Evolutionary conservation across 2,888 invertebrate species (phyloP).

Genomic region (Sinopyrophorus schimmeli): DNA sequence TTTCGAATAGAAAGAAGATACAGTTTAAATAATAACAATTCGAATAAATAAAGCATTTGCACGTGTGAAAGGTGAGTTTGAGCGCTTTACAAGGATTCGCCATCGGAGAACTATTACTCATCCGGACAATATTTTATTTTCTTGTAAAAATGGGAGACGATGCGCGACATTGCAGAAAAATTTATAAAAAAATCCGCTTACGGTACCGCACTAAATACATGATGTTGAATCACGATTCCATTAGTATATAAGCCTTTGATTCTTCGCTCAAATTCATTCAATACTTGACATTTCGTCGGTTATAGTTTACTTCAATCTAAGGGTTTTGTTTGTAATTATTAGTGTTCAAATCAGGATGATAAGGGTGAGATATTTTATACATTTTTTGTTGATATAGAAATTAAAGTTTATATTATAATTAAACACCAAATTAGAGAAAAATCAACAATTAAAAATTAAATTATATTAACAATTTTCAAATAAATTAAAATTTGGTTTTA

Average conservation of each 20-base stretch:
- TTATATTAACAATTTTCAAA: too few relatives aligned
- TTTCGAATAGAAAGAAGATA: slow-evolving; percentile 47
- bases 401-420: too few relatives aligned
- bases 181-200: slow-evolving; percentile 46
- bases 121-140: slow-evolving; percentile 38
- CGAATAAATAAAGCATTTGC: slow-evolving; percentile 50
- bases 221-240: slow-evolving; percentile 53
- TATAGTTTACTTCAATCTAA: slow-evolving; percentile 11
- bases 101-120: slow-evolving; percentile 21
- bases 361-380: too few relatives aligned
- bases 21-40: slow-evolving; percentile 45
- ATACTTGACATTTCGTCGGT: slow-evolving; percentile 37
- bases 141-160: slow-evolving; percentile 45
- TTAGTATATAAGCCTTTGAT: slow-evolving; percentile 50
- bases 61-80: slow-evolving; percentile 45
- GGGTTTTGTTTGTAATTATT: slow-evolving; percentile 4
- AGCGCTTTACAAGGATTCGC: slow-evolving; percentile 28
- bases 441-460: too few relatives aligned
- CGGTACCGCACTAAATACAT: slow-evolving; percentile 52
- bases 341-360: neutral
- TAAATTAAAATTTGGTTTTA: too few relatives aligned
- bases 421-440: too few relatives aligned
- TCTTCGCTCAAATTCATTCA: slow-evolving; percentile 49
- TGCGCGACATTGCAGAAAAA: slow-evolving; percentile 40
- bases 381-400: too few relatives aligned